Conservation (phyloP, 2,797 vertebrate genomes). For the Molossus alvarezi region DNA sequence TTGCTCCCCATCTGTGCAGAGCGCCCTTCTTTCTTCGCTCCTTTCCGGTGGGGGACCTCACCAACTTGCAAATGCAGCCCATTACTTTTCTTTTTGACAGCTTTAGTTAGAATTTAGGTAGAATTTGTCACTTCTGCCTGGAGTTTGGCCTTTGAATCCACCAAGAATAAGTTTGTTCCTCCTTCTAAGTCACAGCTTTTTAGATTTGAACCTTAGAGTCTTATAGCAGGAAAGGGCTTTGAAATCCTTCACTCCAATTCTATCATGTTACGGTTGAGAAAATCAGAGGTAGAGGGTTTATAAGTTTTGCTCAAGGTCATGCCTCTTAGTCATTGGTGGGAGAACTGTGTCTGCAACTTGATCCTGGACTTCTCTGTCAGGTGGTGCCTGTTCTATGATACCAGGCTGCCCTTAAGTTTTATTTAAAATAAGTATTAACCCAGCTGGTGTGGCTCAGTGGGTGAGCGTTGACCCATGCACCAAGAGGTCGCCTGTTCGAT, state of each 20-base stretch:
- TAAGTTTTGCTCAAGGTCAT: neutral
- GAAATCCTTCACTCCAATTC: neutral
- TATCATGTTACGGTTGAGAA: neutral
- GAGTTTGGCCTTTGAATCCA: conserved; percentile 17
- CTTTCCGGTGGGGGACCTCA: neutral
- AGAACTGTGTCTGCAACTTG: neutral
- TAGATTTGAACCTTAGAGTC: conserved; percentile 52
- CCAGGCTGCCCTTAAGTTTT: neutral
- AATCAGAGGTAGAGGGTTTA: neutral
- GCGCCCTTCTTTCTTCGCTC: neutral
- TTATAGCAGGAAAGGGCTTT: conserved; percentile 23
- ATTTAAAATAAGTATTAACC: neutral
- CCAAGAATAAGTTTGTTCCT: conserved; percentile 31
- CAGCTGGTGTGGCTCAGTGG: too few species aligned
- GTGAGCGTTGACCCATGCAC: too few species aligned
- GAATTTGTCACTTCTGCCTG: neutral
- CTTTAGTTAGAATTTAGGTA: neutral
- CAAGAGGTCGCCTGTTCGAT: too few species aligned
- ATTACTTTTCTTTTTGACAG: neutral
- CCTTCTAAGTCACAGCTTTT: conserved; percentile 18
- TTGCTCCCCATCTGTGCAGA: neutral
- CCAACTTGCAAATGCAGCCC: neutral
- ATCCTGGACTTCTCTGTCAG: neutral
- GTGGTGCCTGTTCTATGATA: neutral
- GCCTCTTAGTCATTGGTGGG: neutral